Base-by-base conservation (phyloP, 92 coral and sea anemone species). In the Siderastrea radians region DNA sequence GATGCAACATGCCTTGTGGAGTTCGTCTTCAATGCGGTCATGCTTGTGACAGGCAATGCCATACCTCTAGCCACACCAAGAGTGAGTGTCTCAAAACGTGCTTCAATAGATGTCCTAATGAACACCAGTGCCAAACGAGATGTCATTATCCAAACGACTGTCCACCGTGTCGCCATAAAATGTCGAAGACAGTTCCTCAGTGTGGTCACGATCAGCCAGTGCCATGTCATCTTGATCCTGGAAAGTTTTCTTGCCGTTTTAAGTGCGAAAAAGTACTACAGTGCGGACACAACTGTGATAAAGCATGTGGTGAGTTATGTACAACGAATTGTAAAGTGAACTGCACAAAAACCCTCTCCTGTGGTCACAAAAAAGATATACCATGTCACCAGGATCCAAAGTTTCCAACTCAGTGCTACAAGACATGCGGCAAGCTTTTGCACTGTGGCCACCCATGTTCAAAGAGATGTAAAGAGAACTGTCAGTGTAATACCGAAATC, bases 361-460 rank as follows among this genome's bases (percentile, higher is more conserved):
- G 93, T 74, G 87, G 87, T 54, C 93, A 90, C 62, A 66, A 19
- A 55, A 74, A 75, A 79, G 58, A 4, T 7, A 54, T 78, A 50
- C 49, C 68, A 7, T 90, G 93, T 75, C 79, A 60, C 7, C 16
- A 72, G 38, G 78, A 68, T 93, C 55, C 86, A 9, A 15, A 17
- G 46, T 7, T 6, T 8, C 11, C 44, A 43, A 69, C 1, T 6
- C 3, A 26, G 43, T 82, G 86, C 13, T 12, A 45, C 17, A 46
- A 45, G 7, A 69, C 45, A 16, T 82, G 86, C 6, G 4, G 1
- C 7, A 82, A 69, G n/a, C 9, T 70, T 63, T 65, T 92, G 50
- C 66, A 57, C 7, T 95, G 98, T 73, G 94, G 98, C 11, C 98
- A 95, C 62, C 84, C 59, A 51, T 95, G 98, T 77, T 60, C 88